Evolutionary conservation across 2,888 invertebrate genomes (phyloP).

Genomic region (Hypercompe scribonia): DNA sequence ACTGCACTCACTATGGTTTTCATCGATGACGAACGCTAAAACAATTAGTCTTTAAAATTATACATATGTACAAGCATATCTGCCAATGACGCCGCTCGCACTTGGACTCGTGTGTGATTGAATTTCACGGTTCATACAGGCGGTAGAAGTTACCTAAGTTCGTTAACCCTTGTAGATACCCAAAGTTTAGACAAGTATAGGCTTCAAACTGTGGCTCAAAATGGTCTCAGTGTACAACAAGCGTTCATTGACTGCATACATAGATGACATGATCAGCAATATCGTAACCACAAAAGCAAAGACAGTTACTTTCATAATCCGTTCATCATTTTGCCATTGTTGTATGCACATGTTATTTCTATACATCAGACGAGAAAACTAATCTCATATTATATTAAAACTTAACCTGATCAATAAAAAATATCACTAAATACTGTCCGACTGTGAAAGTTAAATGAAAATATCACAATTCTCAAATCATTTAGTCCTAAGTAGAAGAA

Average conservation of each 20-base stretch:
- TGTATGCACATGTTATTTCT: background rate
- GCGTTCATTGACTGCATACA: background rate
- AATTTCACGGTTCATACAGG: background rate
- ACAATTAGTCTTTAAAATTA: slow-evolving; percentile 19
- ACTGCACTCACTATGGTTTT: slow-evolving; percentile 55
- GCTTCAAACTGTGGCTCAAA: background rate
- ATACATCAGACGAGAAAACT: background rate
- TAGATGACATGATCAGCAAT: background rate
- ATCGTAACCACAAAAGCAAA: background rate
- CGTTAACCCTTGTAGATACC: background rate
- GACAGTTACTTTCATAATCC: background rate
- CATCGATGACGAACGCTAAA: slow-evolving; percentile 48
- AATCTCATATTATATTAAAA: background rate
- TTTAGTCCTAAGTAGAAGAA: background rate
- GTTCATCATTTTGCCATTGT: background rate
- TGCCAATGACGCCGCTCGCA: background rate
- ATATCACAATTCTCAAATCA: background rate
- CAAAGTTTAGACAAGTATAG: background rate
- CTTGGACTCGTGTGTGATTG: background rate
- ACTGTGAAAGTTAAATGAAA: background rate
- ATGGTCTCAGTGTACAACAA: background rate
- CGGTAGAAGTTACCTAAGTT: slow-evolving; percentile 5
- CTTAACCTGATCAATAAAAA: background rate
- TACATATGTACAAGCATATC: background rate
- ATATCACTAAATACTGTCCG: background rate